phyloP scores from a whole-genome alignment of 2,888 invertebrate species.

The Rhingia rostrata region DNA sequence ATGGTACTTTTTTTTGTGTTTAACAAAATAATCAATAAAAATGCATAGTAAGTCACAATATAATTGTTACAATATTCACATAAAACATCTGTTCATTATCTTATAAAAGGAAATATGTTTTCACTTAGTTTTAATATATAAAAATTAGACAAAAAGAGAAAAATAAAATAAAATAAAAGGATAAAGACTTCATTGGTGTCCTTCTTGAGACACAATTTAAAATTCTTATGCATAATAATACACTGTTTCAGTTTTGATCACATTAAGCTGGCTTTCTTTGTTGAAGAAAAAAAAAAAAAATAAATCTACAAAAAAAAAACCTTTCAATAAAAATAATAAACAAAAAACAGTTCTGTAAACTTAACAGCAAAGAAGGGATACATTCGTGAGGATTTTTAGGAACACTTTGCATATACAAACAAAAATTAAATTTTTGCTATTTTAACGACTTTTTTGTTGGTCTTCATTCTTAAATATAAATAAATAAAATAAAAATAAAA shows the following conservation, averaged over 20 bases:
- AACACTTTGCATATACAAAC: conserved; percentile 41
- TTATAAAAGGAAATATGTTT: background rate
- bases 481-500: conserved; percentile 44
- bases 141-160: background rate
- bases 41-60: conserved; percentile 6
- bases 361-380: conserved; percentile 34
- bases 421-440: conserved; percentile 24
- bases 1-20: conserved; percentile 4
- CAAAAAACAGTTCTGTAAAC: background rate
- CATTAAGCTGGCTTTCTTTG: conserved; percentile 52
- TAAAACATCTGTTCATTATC: background rate
- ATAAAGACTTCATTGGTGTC: conserved; percentile 8
- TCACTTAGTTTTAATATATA: too few species aligned
- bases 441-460: background rate
- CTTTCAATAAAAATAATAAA: conserved; percentile 15
- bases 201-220: conserved; percentile 26
- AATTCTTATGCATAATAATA: conserved; percentile 67
- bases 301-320: conserved; percentile 9
- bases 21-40: conserved; percentile 14
- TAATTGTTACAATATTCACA: conserved; percentile 20
- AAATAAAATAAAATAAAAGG: conserved; percentile 26
- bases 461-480: conserved; percentile 53
- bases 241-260: conserved; percentile 70
- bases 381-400: conserved; percentile 36
- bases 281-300: conserved; percentile 7